phyloP scores from a whole-genome alignment of 2,797 vertebrate species.

The Hemibagrus guttatus region DNA sequence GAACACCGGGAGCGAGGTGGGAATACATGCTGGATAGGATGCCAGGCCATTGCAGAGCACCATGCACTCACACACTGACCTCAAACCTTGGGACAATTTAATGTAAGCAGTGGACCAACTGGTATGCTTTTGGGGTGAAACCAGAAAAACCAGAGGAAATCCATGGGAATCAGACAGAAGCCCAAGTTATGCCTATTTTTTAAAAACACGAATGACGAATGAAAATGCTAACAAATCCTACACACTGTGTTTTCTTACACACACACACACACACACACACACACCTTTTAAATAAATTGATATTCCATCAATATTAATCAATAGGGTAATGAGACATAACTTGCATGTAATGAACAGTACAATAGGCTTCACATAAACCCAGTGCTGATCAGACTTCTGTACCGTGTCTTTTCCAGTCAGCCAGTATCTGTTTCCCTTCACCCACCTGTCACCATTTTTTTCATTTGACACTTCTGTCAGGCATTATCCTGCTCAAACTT shows the following conservation, averaged over 20 bases:
- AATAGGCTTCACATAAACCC: not conserved
- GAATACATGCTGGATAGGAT: not conserved
- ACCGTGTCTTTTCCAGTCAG: not conserved
- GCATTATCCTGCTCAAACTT: slow-evolving; percentile 1
- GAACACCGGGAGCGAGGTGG: not conserved
- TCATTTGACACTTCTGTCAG: not conserved
- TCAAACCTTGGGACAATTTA: not conserved
- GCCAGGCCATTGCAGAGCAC: not conserved
- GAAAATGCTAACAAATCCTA: not conserved
- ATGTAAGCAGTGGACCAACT: not conserved
- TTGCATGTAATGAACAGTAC: not conserved
- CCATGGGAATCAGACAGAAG: not conserved
- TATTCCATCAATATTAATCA: not conserved
- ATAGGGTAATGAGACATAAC: not conserved
- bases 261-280: not conserved
- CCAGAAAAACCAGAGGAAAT: not conserved
- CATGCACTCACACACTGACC: not conserved
- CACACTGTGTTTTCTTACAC: not conserved
- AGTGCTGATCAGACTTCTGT: not conserved
- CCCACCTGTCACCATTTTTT: not conserved
- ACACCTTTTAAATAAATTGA: not conserved
- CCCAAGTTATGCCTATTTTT: not conserved
- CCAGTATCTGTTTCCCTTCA: not conserved
- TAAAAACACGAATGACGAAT: not conserved
- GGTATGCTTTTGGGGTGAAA: not conserved